Percentiles rank a stretch among this genome's conserved stretches.
phyloP scores from a whole-genome alignment of 2,888 invertebrate species.

The Lissocephala sabroskyi region DNA sequence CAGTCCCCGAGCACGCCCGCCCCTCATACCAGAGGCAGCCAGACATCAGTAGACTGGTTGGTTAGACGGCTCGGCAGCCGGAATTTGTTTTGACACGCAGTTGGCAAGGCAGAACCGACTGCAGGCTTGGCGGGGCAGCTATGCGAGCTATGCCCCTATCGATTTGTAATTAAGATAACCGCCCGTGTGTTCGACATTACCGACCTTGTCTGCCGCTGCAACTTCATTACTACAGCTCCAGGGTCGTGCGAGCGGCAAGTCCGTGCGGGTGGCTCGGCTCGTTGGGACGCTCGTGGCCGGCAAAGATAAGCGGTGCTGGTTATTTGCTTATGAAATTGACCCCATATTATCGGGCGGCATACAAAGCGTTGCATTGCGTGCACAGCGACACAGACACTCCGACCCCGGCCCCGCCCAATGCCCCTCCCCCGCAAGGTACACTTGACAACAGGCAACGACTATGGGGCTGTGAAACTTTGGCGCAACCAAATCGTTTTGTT shows the following conservation, averaged over 20 bases:
- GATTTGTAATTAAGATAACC: constrained; percentile 67
- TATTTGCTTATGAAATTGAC: constrained; percentile 64
- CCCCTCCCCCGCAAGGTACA: too few species aligned
- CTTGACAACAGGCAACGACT: too few species aligned
- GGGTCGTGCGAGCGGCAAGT: constrained; percentile 7
- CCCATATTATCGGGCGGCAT: constrained; percentile 52
- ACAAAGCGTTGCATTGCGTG: constrained; percentile 27
- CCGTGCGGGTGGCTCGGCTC: too few species aligned
- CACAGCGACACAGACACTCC: background rate
- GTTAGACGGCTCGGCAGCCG: constrained; percentile 21
- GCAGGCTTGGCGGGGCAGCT: too few species aligned
- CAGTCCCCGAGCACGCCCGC: constrained; percentile 12
- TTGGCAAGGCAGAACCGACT: background rate
- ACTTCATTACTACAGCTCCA: constrained; percentile 32
- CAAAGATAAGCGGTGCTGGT: constrained; percentile 38
- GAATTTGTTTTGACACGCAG: constrained; percentile 58
- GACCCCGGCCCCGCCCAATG: too few species aligned
- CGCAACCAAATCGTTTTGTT: constrained; percentile 39
- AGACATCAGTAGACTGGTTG: too few species aligned
- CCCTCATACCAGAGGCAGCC: background rate
- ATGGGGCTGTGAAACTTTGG: constrained; percentile 32
- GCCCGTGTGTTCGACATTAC: too few species aligned
- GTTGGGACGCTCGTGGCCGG: too few species aligned
- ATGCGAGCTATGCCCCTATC: constrained; percentile 27
- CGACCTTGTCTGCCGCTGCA: constrained; percentile 27